Evolutionary conservation across 1,140 invertebrate genomes (phyloP), one percentile per base, ranked within the genome.

Genomic region (Drosophila pachea): DNA sequence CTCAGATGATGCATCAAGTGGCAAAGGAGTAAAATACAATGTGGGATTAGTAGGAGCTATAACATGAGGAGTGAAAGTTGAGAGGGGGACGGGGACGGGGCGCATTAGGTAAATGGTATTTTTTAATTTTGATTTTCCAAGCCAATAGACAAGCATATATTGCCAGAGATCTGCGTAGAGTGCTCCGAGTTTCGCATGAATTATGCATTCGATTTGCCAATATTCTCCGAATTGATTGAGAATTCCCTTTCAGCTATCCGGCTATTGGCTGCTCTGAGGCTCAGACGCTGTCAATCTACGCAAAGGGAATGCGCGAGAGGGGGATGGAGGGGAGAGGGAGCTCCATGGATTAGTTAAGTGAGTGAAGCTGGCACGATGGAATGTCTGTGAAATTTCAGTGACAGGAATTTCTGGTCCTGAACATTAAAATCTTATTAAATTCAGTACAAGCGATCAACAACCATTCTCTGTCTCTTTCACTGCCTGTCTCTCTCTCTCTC

Each of bases 1-100:
- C 53, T 64, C 36, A 42, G 53, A 59, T 54, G 42, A 66, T 53
- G 54, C 62, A 66, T 66, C 68, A 66, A 70, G 48, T 66, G 54
- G 9, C 8, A 52, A n/a, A 40, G 38, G 9, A 49, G 40, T 43
- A 7, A 50, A 47, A 54, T 36, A 8, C 6, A 33, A 54, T 14
- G 32, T 12, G 5, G 33, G 33, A 54, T 36, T 54, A 54, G 32
- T 35, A 14, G 12, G 14, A 14, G 45, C 14, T 8, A 7, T 2
- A 16, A 9, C 5, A 50, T n/a, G 47, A 52, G 36, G 16, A 8
- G 16, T 31, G 31, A 5, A n/a, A 33, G 7, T n/a, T 5, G n/a
- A 31, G 16, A 8, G 9, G 47, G 8, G 45, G 52, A 35, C 29
- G 4, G 16, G 29, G n/a, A 31, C 7, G 14, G 12, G 14, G 12